Evolutionary conservation across 64 coral and sea anemone genomes (phyloP).

Genomic region (Actinia tenebrosa): DNA sequence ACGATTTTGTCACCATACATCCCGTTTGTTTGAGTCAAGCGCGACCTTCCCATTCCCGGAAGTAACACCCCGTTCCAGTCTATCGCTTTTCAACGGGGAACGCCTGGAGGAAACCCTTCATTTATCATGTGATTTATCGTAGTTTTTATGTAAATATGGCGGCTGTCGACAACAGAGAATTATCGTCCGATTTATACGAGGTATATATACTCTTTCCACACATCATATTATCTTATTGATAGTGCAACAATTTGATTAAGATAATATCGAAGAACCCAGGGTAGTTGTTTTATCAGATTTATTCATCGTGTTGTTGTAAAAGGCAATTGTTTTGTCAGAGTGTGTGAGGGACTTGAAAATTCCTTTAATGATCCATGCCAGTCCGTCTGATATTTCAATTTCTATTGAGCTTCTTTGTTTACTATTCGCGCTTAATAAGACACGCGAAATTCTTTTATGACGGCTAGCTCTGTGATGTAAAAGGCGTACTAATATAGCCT

Average conservation of each 20-base stretch:
- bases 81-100: not conserved
- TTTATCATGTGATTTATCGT: conserved; percentile 10
- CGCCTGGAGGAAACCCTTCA: not conserved
- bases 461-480: not conserved
- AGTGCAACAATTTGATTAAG: not conserved
- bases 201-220: not conserved
- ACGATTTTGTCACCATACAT: too few species aligned
- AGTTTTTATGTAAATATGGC: conserved; percentile 17
- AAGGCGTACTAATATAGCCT: not conserved
- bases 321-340: not conserved
- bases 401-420: not conserved
- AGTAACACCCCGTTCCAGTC: conserved; percentile 6
- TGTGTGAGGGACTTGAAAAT: not conserved
- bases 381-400: not conserved
- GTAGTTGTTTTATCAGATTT: not conserved
- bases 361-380: not conserved
- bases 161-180: conserved; percentile 14
- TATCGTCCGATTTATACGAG: not conserved
- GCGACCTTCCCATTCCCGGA: not conserved
- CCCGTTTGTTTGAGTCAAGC: not conserved
- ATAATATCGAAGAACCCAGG: not conserved
- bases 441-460: not conserved
- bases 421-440: not conserved
- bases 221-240: not conserved
- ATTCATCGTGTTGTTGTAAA: not conserved